Evolutionary conservation across 2,113 vertebrate genomes (phyloP).

Genomic region (Semicossyphus pulcher): DNA sequence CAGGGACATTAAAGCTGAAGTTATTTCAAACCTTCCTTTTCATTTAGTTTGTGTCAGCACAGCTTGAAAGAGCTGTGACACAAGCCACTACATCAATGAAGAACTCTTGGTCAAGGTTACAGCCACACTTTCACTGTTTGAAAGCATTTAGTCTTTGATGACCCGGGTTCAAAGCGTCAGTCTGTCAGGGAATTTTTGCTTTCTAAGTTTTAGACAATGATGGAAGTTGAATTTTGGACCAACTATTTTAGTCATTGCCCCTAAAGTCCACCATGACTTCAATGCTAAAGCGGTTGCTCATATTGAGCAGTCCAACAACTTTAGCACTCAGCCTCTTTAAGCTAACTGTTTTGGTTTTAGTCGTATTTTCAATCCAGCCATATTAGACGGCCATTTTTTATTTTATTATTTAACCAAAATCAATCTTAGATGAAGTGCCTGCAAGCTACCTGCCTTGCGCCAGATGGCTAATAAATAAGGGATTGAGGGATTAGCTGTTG

Average conservation of each 20-base stretch:
- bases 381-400: too few species aligned
- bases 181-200: not conserved
- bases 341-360: too few species aligned
- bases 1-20: not conserved
- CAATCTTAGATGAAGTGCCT: too few species aligned
- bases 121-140: not conserved
- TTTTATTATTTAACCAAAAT: too few species aligned
- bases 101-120: not conserved
- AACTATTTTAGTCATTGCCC: not conserved
- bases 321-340: not conserved
- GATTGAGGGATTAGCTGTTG: too few species aligned
- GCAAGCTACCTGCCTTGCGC: too few species aligned
- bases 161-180: not conserved
- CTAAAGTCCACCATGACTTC: not conserved
- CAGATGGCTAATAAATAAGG: too few species aligned
- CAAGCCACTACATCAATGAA: not conserved
- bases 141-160: not conserved
- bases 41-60: constrained; percentile 5
- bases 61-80: not conserved
- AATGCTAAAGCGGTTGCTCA: too few species aligned
- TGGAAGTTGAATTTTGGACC: not conserved
- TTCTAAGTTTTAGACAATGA: not conserved
- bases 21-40: not conserved
- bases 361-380: too few species aligned
- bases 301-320: too few species aligned